Evolutionary conservation across 2,888 invertebrate genomes (phyloP).

Genomic region (Flexamia atlantica): DNA sequence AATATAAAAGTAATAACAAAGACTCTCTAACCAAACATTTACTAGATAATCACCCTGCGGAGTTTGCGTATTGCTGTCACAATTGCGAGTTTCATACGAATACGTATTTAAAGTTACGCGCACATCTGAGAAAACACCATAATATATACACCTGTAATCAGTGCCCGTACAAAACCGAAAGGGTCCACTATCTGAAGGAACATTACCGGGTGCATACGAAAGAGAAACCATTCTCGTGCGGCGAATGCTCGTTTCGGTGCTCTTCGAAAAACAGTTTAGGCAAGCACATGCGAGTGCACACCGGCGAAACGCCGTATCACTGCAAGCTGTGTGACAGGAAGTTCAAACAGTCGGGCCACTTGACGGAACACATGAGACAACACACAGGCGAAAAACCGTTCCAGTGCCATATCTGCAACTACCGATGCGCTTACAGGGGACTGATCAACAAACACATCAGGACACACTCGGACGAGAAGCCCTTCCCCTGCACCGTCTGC

Average conservation of each 20-base stretch:
- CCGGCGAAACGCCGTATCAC: constrained; percentile 38
- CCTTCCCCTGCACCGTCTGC: constrained; percentile 12
- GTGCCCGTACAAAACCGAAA: constrained; percentile 15
- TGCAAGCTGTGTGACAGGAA: constrained; percentile 20
- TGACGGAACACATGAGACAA: constrained; percentile 11
- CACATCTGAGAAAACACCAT: not conserved
- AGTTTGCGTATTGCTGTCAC: not conserved
- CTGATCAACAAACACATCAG: constrained; percentile 16
- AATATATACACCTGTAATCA: not conserved
- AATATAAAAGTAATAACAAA: constrained; percentile 10
- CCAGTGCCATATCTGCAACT: constrained; percentile 19
- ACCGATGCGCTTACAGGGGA: constrained; percentile 15
- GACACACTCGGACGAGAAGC: constrained; percentile 30
- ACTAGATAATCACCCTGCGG: not conserved
- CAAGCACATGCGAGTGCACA: constrained; percentile 13
- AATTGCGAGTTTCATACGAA: constrained; percentile 1
- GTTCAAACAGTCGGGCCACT: constrained; percentile 14
- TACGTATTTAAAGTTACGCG: not conserved
- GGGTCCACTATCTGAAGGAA: not conserved
- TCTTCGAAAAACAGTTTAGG: not conserved
- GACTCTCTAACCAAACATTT: constrained; percentile 17
- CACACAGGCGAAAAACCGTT: constrained; percentile 39
- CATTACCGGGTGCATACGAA: constrained; percentile 13
- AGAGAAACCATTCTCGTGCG: not conserved
- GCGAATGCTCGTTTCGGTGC: not conserved